Evolutionary conservation across 1,140 invertebrate genomes (phyloP).

Genomic region (Ceratosolen fusciceps): DNA sequence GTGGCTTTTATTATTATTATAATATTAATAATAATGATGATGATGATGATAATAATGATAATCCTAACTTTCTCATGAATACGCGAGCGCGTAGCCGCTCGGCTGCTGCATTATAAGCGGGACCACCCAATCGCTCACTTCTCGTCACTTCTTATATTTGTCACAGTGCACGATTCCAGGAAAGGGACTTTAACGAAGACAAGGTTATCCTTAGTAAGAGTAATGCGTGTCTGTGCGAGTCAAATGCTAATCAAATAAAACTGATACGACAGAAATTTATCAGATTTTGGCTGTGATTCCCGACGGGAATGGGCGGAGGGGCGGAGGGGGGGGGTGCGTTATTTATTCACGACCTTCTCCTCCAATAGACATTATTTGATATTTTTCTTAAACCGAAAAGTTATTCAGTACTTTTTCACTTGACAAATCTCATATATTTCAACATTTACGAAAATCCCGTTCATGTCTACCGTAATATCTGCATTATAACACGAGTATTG

Average conservation of each 20-base stretch:
- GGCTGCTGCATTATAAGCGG: neutral
- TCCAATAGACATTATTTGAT: no score
- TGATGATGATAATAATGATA: no score
- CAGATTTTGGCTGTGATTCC: neutral
- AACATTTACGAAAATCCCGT: no score
- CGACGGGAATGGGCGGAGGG: no score
- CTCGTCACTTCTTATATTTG: conserved; percentile 19
- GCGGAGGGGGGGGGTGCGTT: no score
- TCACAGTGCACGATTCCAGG: neutral
- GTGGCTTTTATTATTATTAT: no score
- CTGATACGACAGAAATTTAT: neutral
- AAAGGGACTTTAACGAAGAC: conserved; percentile 2
- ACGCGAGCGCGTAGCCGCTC: neutral
- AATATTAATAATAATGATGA: no score
- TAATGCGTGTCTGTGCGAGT: neutral
- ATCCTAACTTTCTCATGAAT: conserved; percentile 5
- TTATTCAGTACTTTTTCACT: no score
- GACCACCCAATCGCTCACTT: conserved; percentile 17
- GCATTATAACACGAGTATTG: neutral
- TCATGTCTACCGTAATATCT: no score
- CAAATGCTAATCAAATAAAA: neutral
- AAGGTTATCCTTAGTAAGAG: conserved; percentile 9
- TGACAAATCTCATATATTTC: no score
- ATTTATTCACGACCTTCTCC: no score
- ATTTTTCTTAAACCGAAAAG: no score